These are phyloP conservation scores for Panurus biarmicus DNA, from an alignment of 2,113 vertebrate species.

Conservation along the genomic window DNA sequence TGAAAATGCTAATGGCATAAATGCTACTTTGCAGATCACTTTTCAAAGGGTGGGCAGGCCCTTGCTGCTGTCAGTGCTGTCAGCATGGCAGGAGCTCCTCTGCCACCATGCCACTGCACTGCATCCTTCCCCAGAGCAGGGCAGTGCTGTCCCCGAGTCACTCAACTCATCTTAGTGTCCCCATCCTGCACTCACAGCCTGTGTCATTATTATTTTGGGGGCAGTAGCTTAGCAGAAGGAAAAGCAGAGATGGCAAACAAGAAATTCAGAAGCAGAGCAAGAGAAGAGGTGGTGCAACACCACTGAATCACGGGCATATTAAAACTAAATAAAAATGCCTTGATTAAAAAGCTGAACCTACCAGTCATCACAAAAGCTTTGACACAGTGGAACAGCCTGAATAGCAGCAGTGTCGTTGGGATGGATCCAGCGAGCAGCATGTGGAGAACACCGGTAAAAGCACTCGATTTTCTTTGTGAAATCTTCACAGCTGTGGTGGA, in stretches of 20 bases:
- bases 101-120: rapidly evolving
- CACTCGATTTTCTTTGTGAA: constrained; percentile 72
- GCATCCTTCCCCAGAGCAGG: background rate
- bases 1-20: background rate
- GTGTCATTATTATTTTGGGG: background rate
- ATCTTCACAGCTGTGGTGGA: constrained; percentile 64
- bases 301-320: background rate
- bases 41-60: background rate
- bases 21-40: background rate
- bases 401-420: constrained; percentile 34
- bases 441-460: constrained; percentile 72
- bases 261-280: background rate
- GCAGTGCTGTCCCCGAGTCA: background rate
- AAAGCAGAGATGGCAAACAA: background rate
- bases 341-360: constrained; percentile 22
- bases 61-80: background rate
- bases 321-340: background rate
- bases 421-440: constrained; percentile 59
- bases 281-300: background rate
- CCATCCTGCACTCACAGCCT: background rate
- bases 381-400: constrained; percentile 60
- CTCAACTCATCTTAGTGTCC: background rate
- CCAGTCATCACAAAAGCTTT: constrained; percentile 71
- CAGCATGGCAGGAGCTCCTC: background rate
- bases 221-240: background rate